Conservation (phyloP, 2,113 vertebrate genomes). For the Benitochromis conjunctus region DNA sequence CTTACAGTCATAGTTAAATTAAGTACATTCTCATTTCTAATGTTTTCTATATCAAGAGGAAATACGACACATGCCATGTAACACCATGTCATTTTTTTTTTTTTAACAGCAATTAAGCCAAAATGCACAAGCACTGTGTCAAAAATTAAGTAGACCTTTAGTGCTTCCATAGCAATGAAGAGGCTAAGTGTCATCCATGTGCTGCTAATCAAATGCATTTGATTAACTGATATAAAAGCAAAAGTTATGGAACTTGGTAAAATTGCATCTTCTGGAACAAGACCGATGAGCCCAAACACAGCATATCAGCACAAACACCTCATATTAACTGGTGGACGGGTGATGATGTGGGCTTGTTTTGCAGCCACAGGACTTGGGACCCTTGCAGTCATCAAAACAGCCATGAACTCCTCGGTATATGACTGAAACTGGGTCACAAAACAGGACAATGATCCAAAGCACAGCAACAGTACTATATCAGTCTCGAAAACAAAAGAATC, state of each 20-base stretch:
- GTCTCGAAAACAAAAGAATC: not conserved
- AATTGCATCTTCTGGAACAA: not conserved
- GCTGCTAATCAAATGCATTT: not conserved
- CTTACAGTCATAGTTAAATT: not conserved
- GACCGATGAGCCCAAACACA: not conserved
- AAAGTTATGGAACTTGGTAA: not conserved
- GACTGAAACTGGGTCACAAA: not conserved
- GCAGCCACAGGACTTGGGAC: not conserved
- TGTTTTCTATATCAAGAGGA: not conserved
- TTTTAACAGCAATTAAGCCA: not conserved
- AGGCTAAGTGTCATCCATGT: not conserved
- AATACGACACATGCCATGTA: not conserved
- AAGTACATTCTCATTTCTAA: not conserved
- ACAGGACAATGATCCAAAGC: not conserved
- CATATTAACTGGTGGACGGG: not conserved
- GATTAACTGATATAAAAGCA: not conserved
- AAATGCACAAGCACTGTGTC: not conserved
- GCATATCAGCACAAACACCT: not conserved
- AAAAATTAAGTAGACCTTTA: not conserved
- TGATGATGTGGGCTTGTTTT: not conserved
- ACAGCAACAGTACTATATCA: not conserved
- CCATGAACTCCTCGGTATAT: not conserved
- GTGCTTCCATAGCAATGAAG: not conserved
- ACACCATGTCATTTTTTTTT: not conserved
- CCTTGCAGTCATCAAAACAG: not conserved